Percentiles rank a stretch among this genome's conserved stretches.
phyloP scores from a whole-genome alignment of 2,113 vertebrate genomes.

The Thamnophis sirtalis region DNA sequence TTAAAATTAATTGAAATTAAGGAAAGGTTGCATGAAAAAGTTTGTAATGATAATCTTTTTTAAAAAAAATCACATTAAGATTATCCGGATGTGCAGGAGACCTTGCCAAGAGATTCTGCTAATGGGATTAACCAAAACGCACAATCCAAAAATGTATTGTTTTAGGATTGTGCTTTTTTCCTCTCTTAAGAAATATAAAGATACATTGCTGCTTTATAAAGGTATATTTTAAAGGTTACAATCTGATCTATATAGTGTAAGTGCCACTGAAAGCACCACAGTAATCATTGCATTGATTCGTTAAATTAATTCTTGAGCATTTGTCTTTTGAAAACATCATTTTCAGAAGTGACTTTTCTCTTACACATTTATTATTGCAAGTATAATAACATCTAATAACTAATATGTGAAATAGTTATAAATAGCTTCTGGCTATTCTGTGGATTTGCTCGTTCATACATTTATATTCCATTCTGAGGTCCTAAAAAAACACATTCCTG shows the following conservation, averaged over 20 bases:
- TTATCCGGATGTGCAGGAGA: background rate
- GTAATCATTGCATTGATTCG: background rate
- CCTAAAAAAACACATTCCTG: background rate
- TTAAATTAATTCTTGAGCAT: background rate
- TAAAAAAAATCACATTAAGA: background rate
- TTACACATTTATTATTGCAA: constrained; percentile 28
- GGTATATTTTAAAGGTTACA: background rate
- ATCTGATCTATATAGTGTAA: background rate
- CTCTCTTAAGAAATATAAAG: background rate
- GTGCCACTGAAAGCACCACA: background rate
- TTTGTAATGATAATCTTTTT: background rate
- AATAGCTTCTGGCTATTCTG: background rate
- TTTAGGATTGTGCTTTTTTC: background rate
- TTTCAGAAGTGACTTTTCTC: constrained; percentile 16
- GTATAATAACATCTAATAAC: background rate
- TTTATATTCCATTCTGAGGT: background rate
- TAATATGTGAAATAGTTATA: background rate
- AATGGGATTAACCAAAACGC: background rate
- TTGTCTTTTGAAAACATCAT: background rate
- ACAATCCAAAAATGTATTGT: background rate
- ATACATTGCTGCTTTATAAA: background rate
- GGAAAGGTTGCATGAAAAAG: background rate
- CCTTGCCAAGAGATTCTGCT: background rate
- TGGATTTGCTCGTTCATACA: background rate
- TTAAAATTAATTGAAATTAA: background rate